Conservation (phyloP, 2,888 invertebrate species). For the Oscheius sp. region DNA sequence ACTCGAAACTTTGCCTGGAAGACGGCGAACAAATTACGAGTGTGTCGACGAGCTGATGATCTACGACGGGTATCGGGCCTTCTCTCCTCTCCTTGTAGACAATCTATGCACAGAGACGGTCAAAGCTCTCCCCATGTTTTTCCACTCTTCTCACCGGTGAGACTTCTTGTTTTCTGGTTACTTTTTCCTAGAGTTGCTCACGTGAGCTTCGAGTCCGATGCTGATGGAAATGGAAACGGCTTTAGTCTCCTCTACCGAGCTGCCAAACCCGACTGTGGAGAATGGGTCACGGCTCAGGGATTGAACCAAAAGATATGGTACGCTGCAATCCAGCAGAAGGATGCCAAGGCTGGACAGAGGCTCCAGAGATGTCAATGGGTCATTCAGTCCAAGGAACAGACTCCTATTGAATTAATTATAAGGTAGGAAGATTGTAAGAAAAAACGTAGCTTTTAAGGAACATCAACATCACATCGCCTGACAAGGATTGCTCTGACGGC, state of each 20-base stretch:
- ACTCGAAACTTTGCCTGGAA: conserved; percentile 42
- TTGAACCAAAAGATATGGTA: conserved; percentile 40
- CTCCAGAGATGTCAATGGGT: conserved; percentile 65
- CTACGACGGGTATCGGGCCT: conserved; percentile 66
- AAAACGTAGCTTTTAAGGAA: conserved; percentile 38
- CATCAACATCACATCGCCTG: conserved; percentile 43
- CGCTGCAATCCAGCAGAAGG: conserved; percentile 39
- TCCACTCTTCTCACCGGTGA: conserved; percentile 48
- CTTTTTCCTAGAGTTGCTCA: conserved; percentile 49
- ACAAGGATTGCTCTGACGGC: conserved; percentile 46
- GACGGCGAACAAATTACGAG: conserved; percentile 23
- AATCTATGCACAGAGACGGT: conserved; percentile 51
- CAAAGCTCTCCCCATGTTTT: conserved; percentile 30
- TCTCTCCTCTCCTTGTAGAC: conserved; percentile 58
- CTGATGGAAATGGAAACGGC: conserved; percentile 56
- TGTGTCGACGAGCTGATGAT: conserved; percentile 57
- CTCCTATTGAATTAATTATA: conserved; percentile 61
- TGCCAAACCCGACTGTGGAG: conserved; percentile 59
- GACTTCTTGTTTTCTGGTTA: neutral
- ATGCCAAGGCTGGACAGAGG: conserved; percentile 34
- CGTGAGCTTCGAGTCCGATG: conserved; percentile 65
- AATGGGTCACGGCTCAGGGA: conserved; percentile 47
- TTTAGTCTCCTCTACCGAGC: conserved; percentile 50
- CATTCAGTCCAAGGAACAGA: conserved; percentile 51
- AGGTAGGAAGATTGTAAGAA: conserved; percentile 37